These are phyloP conservation scores for Barypeithes pellucidus DNA, from an alignment of 2,888 invertebrate species.

Conservation along the genomic window DNA sequence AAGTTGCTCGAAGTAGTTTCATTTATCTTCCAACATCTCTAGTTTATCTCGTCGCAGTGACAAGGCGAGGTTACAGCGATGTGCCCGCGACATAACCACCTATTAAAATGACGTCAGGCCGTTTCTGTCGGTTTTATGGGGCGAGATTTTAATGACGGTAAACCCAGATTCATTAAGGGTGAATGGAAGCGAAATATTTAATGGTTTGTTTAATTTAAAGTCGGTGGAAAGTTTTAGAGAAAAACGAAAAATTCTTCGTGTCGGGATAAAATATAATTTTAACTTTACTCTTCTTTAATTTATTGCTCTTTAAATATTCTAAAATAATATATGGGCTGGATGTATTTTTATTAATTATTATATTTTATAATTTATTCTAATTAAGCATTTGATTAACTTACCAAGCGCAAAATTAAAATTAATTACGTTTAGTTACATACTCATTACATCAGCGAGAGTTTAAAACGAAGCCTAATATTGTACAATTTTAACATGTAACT, in stretches of 20 bases:
- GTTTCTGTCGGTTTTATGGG: conserved; percentile 17
- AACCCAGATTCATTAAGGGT: background rate
- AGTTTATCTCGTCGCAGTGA: conserved; percentile 21
- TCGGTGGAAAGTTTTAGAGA: too few species aligned
- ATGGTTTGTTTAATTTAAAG: too few species aligned
- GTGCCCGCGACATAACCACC: conserved; percentile 39
- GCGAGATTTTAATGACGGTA: background rate
- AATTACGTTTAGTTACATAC: conserved; percentile 10
- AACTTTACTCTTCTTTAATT: too few species aligned
- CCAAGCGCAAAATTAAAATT: conserved; percentile 9
- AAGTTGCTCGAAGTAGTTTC: conserved; percentile 1
- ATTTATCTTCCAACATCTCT: conserved; percentile 20
- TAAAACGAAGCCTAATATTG: too few species aligned
- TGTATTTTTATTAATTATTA: too few species aligned
- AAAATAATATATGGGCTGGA: too few species aligned
- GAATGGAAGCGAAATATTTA: background rate
- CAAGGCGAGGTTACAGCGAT: conserved; percentile 31
- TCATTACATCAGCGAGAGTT: too few species aligned
- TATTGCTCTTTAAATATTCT: too few species aligned
- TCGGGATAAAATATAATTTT: too few species aligned
- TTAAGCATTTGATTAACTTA: conserved; percentile 7
- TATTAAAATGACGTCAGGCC: conserved; percentile 35
- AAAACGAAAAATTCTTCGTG: too few species aligned
- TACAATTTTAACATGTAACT: conserved; percentile 2
- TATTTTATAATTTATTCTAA: background rate